Percentiles rank a stretch among this genome's conserved stretches.
phyloP scores from a whole-genome alignment of 2,797 vertebrate genomes.

The Furcifer pardalis region DNA sequence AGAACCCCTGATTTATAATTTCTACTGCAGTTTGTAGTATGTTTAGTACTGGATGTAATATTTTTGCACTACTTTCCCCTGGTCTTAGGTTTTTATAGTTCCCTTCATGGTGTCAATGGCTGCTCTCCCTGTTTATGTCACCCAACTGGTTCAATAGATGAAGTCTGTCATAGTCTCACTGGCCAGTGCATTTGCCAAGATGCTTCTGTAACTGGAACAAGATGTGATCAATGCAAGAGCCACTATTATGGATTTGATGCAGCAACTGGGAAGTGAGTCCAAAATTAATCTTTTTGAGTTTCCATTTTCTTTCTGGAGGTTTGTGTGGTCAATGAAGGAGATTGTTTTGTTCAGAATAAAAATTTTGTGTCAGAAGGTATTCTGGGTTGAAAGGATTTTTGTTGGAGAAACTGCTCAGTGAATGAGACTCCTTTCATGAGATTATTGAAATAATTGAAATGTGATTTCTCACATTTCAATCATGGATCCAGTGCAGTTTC shows the following conservation, averaged over 20 bases:
- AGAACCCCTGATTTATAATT: background rate
- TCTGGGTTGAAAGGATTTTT: no score
- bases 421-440: no score
- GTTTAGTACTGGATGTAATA: background rate
- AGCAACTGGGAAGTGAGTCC: conserved; percentile 68
- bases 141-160: conserved; percentile 76
- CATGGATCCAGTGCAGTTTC: no score
- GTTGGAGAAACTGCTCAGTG: no score
- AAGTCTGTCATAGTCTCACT: conserved; percentile 77
- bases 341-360: background rate
- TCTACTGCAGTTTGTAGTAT: conserved; percentile 2
- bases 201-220: conserved; percentile 80
- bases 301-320: background rate
- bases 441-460: no score
- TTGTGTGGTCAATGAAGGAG: background rate
- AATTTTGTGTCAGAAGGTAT: no score
- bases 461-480: no score
- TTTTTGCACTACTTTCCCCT: conserved; percentile 42
- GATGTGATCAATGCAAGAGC: conserved; percentile 84
- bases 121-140: conserved; percentile 89
- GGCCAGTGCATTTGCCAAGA: conserved; percentile 86
- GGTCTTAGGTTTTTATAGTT: conserved; percentile 84
- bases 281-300: background rate
- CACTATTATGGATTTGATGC: conserved; percentile 87
- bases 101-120: conserved; percentile 55